These are phyloP conservation scores for Acyrthosiphon pisum DNA, from an alignment of 1,140 invertebrate species.

Conservation along the genomic window DNA sequence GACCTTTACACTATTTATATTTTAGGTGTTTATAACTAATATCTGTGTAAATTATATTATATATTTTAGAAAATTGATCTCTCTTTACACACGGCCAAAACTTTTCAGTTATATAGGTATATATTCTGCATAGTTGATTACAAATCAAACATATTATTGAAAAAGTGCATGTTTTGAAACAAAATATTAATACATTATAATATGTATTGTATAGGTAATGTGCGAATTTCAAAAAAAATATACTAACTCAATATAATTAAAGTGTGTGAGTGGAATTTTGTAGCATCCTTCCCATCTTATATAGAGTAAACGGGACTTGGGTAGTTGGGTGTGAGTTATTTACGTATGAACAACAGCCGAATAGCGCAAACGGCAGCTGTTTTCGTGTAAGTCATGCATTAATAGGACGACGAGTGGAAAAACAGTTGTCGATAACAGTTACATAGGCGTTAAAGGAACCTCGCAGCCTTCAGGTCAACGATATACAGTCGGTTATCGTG, in stretches of 20 bases:
- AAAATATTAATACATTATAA: neutral
- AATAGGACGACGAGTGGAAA: neutral
- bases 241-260: neutral
- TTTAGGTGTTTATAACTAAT: too few species aligned
- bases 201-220: neutral
- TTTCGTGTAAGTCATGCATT: neutral
- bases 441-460: neutral
- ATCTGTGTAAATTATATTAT: too few species aligned
- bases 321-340: neutral
- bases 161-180: too few species aligned
- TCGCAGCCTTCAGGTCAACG: neutral
- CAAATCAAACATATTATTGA: too few species aligned
- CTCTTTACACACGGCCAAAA: too few species aligned
- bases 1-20: too few species aligned
- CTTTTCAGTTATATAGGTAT: too few species aligned
- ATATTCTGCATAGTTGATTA: too few species aligned
- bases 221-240: neutral
- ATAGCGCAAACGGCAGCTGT: neutral
- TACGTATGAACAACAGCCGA: neutral
- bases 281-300: too few species aligned
- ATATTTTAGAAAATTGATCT: too few species aligned
- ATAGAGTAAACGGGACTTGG: neutral
- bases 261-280: neutral
- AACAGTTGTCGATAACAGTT: neutral
- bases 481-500: neutral